phyloP scores from a whole-genome alignment of 2,888 invertebrate species.

The Cosmopolites sordidus region DNA sequence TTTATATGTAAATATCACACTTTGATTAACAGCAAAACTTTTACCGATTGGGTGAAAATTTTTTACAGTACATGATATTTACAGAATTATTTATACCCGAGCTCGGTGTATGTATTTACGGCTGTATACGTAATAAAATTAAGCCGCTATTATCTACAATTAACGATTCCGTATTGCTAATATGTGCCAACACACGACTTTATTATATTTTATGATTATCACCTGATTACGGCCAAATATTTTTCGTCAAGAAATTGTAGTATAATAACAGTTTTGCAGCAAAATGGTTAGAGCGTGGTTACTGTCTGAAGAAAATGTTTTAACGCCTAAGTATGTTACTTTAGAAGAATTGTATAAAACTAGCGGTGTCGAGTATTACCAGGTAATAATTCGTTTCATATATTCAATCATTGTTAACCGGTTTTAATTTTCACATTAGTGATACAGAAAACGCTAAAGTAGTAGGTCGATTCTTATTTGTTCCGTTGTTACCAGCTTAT shows the following conservation, averaged over 20 bases:
- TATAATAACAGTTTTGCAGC: not conserved
- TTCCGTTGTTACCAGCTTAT: too few species aligned
- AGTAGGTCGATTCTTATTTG: too few species aligned
- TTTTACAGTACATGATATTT: not conserved
- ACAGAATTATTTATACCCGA: not conserved
- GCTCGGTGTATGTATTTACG: not conserved
- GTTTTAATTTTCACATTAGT: too few species aligned
- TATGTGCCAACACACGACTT: conserved; percentile 5
- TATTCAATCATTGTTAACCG: too few species aligned
- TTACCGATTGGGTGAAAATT: not conserved
- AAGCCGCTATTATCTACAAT: not conserved
- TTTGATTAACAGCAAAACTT: too few species aligned
- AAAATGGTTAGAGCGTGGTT: conserved; percentile 80
- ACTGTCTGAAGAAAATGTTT: conserved; percentile 70
- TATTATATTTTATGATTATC: conserved; percentile 9
- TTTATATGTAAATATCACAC: too few species aligned
- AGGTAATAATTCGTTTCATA: too few species aligned
- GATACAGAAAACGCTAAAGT: too few species aligned
- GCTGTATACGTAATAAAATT: not conserved
- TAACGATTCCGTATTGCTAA: conserved; percentile 1
- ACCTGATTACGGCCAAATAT: conserved; percentile 17
- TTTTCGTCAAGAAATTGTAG: not conserved
- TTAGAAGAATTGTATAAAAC: conserved; percentile 60
- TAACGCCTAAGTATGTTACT: conserved; percentile 62
- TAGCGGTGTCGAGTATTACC: conserved; percentile 79